Evolutionary conservation across 2,797 vertebrate species (phyloP), one percentile per base, ranked within the genome.

Genomic region (Otus scops): DNA sequence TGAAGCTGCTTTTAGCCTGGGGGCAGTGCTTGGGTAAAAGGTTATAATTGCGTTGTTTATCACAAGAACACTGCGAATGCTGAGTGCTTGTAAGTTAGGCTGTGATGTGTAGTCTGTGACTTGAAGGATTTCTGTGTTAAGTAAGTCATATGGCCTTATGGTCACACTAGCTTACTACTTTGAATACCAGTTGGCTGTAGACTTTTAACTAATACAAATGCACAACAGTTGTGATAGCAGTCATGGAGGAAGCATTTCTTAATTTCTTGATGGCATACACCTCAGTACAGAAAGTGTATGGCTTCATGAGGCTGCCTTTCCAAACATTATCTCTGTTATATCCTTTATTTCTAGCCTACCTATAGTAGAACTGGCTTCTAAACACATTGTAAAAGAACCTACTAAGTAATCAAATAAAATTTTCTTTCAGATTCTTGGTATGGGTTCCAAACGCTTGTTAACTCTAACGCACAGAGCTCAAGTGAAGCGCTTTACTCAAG

Each of bases 401-500:
- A 34, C 36, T 65, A 60, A 43, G 26, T 88, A 54, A 79, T 50
- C 5, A 39, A 22, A 20, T 19, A 2, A 4, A 4, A 7, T 23
- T 93, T 79, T 68, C 36, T 97, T 97, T 26, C 97, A 99, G 99
- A 99, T 99, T 69, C 98, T 99, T 70, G 99, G 99, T 51, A 98
- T 99, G 98, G 99, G 99, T 64, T 99, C 99, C 89, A 99, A 99
- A 86, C 98, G 99, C 51, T 95, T 99, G 92, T 95, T 99, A 88
- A 99, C 99, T 9, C 98, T 99, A 13, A 99, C 99, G 0, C 99
- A 99, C 96, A 98, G 99, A 41, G 99, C 99, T 57, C 99, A 99
- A 96, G 98, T 99, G 91, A 99, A 99, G 89, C 99, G 99, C 64
- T 99, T 99, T 95, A 99, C 99, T 82, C 99, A 99, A 95, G 99